Conservation (phyloP, 1,140 invertebrate genomes). For the Carcinoscorpius rotundicauda region DNA sequence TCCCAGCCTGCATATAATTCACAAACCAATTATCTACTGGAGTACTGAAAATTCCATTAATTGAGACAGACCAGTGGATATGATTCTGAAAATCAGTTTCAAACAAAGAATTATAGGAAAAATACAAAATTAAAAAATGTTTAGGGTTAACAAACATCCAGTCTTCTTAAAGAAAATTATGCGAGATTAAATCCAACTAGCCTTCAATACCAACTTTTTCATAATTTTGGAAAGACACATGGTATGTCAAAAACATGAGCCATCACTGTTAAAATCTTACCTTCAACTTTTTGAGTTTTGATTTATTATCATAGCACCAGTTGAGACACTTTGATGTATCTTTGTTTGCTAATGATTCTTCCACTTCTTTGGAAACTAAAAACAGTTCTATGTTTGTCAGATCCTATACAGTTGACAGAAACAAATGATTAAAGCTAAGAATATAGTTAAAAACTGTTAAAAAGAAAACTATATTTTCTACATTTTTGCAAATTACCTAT, state of each 20-base stretch:
- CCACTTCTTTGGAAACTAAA: constrained; percentile 74
- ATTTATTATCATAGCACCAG: constrained; percentile 96
- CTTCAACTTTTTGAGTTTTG: constrained; percentile 84
- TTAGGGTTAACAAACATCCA: no score
- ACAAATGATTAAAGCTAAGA: neutral
- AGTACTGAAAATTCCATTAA: no score
- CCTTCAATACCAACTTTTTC: no score
- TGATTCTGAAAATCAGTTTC: neutral
- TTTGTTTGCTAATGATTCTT: constrained; percentile 50
- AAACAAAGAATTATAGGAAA: neutral
- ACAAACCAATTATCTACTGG: no score
- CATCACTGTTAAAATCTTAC: constrained; percentile 19
- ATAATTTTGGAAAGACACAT: no score
- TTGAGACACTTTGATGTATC: constrained; percentile 81
- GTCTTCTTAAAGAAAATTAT: no score
- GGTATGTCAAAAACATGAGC: no score
- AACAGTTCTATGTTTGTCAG: constrained; percentile 90
- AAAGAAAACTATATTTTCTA: no score
- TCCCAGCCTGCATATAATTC: no score
- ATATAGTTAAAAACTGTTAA: neutral
- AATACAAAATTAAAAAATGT: neutral
- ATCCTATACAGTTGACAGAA: constrained; percentile 8
- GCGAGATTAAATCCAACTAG: no score
- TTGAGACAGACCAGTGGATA: neutral
- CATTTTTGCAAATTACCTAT: no score